Evolutionary conservation across 2,797 vertebrate species (phyloP), one percentile per base, ranked within the genome.

Genomic region (Calcarius lapponicus): DNA sequence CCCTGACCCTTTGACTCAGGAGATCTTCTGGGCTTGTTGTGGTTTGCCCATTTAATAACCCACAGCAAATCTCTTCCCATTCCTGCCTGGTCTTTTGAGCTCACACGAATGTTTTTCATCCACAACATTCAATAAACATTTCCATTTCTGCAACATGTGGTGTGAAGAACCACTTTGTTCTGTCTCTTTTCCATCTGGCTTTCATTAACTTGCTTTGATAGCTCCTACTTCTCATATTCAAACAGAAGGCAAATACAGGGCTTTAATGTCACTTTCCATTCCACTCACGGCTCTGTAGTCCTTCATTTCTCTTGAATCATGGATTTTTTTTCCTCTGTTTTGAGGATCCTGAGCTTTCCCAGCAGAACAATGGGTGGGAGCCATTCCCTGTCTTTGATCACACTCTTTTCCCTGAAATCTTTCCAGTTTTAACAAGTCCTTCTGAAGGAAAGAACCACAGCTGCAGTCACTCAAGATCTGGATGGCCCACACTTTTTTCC

Each of bases 401-500:
- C 32, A 32, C 8, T 56, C 16, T 10, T 14, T 73, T 67, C 53
- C 42, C 36, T 43, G 31, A 70, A 90, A 61, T 36, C n/a, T 43
- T 57, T 18, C 32, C 36, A 65, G 26, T 43, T 87, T 65, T 69
- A 80, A 34, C 20, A 57, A 72, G 36, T 17, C 34, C 19, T 73
- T 72, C 43, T 38, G 42, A 72, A 66, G 60, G 3, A n/a, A 72
- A 14, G 50, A 87, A 24, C n/a, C 11, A 18, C 13, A 80, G 60
- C 60, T 50, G 19, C 40, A 25, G 29, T 48, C 54, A 51, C 42
- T 31, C 31, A 40, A 38, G 20, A 40, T 0, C 0, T 7, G 13
- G 29, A 26, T 36, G 28, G 34, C 13, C 16, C 51, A 71, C 0
- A 0, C 9, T 14, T 51, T 73, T 66, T 36, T n/a, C 16, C 56